Evolutionary conservation across 2,113 vertebrate genomes (phyloP).

Genomic region (Pseudopodoces humilis): DNA sequence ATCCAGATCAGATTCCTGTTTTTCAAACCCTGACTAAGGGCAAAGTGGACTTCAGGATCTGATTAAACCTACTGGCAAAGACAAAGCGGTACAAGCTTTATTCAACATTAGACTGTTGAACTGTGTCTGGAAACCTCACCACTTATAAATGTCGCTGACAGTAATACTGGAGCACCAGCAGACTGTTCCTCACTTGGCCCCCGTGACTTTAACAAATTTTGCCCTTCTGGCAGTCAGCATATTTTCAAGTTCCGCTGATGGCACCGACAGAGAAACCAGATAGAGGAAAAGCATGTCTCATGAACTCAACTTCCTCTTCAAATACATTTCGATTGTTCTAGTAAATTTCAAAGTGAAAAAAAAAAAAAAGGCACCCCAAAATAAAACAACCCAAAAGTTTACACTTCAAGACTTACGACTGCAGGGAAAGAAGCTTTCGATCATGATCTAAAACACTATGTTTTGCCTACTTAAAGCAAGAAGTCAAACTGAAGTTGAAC

Average conservation of each 20-base stretch:
- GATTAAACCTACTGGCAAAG: neutral
- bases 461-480: neutral
- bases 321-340: neutral
- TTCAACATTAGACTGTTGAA: neutral
- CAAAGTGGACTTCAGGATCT: neutral
- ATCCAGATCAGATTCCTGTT: neutral
- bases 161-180: neutral
- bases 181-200: neutral
- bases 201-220: neutral
- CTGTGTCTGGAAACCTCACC: neutral
- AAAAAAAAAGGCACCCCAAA: neutral
- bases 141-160: neutral
- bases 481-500: neutral
- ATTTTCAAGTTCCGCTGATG: neutral
- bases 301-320: neutral
- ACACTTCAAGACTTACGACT: neutral
- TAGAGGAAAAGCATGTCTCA: neutral
- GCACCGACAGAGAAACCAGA: neutral
- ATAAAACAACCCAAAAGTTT: neutral
- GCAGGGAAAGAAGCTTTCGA: neutral
- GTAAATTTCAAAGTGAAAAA: neutral
- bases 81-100: neutral
- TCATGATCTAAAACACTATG: neutral
- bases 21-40: neutral
- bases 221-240: rapidly evolving